Evolutionary conservation across 2,113 vertebrate genomes (phyloP).

Genomic region (Ellobius talpinus): DNA sequence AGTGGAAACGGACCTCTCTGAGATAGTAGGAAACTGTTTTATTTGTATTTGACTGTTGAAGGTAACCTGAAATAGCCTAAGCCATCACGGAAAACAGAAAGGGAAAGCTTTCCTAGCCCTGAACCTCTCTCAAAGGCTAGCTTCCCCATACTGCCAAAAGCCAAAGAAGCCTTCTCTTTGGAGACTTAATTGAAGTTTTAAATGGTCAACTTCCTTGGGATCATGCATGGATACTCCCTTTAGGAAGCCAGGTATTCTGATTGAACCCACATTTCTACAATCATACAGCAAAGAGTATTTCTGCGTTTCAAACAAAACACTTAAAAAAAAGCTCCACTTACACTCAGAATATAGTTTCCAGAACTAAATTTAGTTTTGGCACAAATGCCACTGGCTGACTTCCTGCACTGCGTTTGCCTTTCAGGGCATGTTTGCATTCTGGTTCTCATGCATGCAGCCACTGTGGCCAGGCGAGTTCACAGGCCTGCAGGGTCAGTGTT

Average conservation of each 20-base stretch:
- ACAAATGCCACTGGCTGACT: conserved; percentile 44
- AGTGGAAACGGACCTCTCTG: not conserved
- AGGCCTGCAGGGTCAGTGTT: conserved; percentile 40
- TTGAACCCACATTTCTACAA: conserved; percentile 21
- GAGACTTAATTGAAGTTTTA: not conserved
- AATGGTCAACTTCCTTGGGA: not conserved
- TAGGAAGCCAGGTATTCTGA: not conserved
- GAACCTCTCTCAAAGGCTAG: not conserved
- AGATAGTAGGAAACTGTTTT: not conserved
- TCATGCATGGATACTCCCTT: not conserved
- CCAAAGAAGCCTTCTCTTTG: not conserved
- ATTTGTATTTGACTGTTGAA: not conserved
- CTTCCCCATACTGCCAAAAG: not conserved
- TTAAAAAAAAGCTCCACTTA: conserved; percentile 50
- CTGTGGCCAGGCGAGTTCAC: conserved; percentile 26
- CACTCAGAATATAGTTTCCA: conserved; percentile 65
- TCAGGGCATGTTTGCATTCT: conserved; percentile 54
- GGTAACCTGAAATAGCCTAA: not conserved
- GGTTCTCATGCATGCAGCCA: conserved; percentile 62
- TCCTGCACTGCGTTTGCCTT: conserved; percentile 52
- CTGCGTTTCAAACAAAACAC: not conserved
- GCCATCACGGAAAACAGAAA: not conserved
- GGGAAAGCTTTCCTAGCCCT: not conserved
- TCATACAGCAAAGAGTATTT: conserved; percentile 48
- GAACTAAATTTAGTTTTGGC: conserved; percentile 80